These are phyloP conservation scores for Palloptera scutellata DNA, from an alignment of 2,888 invertebrate genomes.

Conservation along the genomic window DNA sequence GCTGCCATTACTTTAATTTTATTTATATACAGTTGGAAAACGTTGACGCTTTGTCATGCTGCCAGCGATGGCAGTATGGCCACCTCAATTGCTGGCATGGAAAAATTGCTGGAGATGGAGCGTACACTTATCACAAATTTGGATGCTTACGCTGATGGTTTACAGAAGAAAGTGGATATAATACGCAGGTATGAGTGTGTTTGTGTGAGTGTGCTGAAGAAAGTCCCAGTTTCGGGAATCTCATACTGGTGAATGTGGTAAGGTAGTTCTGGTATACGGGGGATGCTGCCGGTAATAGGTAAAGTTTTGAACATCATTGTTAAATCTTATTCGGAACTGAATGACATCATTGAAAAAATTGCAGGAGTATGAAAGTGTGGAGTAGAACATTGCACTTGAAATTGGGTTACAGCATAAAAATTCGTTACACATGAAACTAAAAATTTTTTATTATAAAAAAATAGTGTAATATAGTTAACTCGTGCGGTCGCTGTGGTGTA, in stretches of 20 bases:
- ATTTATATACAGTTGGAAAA: no score
- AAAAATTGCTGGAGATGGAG: slow-evolving; percentile 49
- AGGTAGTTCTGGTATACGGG: neutral
- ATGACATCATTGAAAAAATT: no score
- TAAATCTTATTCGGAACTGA: neutral
- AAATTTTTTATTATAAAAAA: no score
- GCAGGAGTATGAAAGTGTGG: no score
- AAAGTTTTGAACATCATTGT: neutral
- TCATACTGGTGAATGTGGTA: neutral
- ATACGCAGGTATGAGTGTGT: slow-evolving; percentile 44
- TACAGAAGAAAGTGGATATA: slow-evolving; percentile 48
- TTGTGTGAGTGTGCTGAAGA: neutral
- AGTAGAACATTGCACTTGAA: no score
- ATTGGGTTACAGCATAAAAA: no score
- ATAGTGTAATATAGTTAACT: no score
- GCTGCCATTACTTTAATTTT: no score
- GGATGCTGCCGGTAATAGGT: neutral
- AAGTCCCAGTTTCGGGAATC: neutral
- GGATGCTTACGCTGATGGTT: slow-evolving; percentile 45
- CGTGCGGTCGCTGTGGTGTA: no score
- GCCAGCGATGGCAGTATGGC: slow-evolving; percentile 46
- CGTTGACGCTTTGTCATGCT: neutral
- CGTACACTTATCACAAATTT: slow-evolving; percentile 49
- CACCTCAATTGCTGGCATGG: slow-evolving; percentile 56
- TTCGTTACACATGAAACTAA: no score